These are phyloP conservation scores for Odontamblyopus rebecca DNA, from an alignment of 2,797 vertebrate genomes.

Conservation along the genomic window DNA sequence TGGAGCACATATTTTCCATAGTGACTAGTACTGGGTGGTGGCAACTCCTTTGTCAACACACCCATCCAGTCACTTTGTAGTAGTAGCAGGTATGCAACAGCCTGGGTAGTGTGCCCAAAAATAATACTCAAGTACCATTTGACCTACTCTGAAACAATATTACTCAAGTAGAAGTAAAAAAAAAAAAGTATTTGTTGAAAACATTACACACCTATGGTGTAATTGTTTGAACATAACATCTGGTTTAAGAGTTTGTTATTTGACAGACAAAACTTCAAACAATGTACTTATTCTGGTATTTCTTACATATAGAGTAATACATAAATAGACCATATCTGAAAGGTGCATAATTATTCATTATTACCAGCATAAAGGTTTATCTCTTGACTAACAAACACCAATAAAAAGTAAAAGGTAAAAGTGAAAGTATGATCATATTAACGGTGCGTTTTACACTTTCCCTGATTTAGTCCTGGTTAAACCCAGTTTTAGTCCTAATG, in stretches of 20 bases:
- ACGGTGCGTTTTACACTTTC: background rate
- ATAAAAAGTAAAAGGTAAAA: too few species aligned
- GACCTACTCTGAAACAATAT: background rate
- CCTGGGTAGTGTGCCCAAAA: background rate
- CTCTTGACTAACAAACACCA: too few species aligned
- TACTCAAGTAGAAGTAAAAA: background rate
- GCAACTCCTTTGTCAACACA: conserved; percentile 59
- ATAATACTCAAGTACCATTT: background rate
- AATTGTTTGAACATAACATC: background rate
- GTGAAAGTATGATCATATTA: background rate
- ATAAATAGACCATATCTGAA: background rate
- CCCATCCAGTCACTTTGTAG: conserved; percentile 42
- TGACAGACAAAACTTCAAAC: background rate
- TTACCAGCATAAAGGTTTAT: too few species aligned
- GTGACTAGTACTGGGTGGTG: conserved; percentile 58
- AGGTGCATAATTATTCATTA: too few species aligned
- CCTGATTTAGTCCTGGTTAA: background rate
- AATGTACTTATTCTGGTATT: background rate
- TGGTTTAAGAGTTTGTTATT: background rate
- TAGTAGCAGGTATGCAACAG: conserved; percentile 52
- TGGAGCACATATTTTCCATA: conserved; percentile 52
- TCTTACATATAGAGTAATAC: background rate
- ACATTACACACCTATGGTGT: background rate
- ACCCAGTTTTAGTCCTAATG: background rate
- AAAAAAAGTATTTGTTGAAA: background rate